Base-by-base conservation (phyloP, 1,140 invertebrate species). In the Proctacanthus coquilletti region DNA sequence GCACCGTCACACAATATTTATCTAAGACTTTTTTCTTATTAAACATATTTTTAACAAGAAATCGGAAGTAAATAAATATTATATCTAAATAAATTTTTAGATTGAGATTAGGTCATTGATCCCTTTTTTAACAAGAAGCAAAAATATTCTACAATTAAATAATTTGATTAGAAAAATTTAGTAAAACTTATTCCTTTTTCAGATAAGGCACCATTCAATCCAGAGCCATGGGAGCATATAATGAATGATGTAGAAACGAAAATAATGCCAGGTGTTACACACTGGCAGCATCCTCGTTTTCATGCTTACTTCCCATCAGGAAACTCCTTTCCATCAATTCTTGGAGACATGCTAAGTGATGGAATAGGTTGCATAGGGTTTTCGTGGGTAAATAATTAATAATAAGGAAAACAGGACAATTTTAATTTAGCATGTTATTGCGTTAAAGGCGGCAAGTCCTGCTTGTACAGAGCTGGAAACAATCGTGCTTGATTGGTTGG, bases 281-380 rank as follows among this genome's bases (percentile, higher is more conserved):
- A 98, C 61, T 99, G 95, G 95, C 92, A 98, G 61, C 95, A 98
- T 72, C 95, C 95, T 0, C 67, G 89, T 34, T 98, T 99, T 63
- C 94, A 98, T 61, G 95, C 95, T 0, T 99, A 98, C 59, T 98
- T 99, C 57, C 95, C 95, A 2, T 78, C 93, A 1, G 95, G 94
- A 18, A 97, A 97, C 66, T 94, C 86, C 0, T 98, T 81, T 60
- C 93, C 95, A 2, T 96, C 93, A 1, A 95, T 99, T 39, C 65
- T 98, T 13, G 95, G 88, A n/a, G 93, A 98, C 48, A 95, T 99
- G 88, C 61, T 99, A 23, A 81, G 84, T 10, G 85, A 91, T 56
- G 89, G 85, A 10, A 86, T 98, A 42, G 93, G 91, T 2, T 94
- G 89, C 57, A 88, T 98, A 45, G 95, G 95, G 49, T 99, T 98